Conservation (phyloP, 2,888 invertebrate species). For the Drosophila koepferae region DNA sequence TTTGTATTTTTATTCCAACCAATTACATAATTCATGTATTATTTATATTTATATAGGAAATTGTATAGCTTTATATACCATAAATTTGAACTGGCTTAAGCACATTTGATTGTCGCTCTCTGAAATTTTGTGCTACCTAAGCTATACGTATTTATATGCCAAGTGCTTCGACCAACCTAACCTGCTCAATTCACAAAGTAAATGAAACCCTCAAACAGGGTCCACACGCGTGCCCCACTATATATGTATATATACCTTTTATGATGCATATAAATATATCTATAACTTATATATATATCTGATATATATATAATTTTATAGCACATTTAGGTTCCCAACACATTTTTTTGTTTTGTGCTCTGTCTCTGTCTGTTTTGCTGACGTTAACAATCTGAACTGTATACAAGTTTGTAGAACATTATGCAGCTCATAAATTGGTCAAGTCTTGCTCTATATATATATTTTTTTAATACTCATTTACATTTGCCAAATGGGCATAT, state of each 20-base stretch:
- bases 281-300: neutral
- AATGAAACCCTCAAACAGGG: neutral
- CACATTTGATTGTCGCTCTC: neutral
- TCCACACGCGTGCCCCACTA: conserved; percentile 34
- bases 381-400: conserved; percentile 39
- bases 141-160: neutral
- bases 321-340: conserved; percentile 35
- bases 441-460: conserved; percentile 10
- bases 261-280: neutral
- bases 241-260: neutral
- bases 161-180: conserved; percentile 36
- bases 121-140: conserved; percentile 1
- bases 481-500: neutral
- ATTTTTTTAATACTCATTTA: neutral
- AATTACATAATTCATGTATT: neutral
- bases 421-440: conserved; percentile 24
- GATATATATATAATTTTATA: neutral
- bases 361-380: conserved; percentile 55
- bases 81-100: neutral
- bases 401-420: conserved; percentile 29
- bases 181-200: conserved; percentile 20
- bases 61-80: neutral
- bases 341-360: conserved; percentile 21
- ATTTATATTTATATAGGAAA: neutral
- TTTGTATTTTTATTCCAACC: neutral